These are phyloP conservation scores for Actias luna DNA, from an alignment of 2,888 invertebrate species.

Conservation along the genomic window DNA sequence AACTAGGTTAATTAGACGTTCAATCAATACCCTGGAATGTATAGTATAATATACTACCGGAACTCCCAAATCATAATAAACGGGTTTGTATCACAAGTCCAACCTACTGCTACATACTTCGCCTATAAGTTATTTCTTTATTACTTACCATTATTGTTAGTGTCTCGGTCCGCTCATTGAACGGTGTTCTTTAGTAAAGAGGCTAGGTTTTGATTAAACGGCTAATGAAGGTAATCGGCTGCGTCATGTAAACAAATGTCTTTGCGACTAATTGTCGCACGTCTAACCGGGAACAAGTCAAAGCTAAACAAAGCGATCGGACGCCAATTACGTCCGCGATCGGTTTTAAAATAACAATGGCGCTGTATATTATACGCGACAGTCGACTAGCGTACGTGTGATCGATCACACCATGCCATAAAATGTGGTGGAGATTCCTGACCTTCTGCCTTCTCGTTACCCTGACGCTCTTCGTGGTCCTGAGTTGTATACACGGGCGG, in stretches of 20 bases:
- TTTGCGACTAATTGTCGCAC: slow-evolving; percentile 27
- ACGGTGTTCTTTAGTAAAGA: too few relatives aligned
- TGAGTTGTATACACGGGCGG: slow-evolving; percentile 61
- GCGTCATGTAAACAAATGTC: not conserved
- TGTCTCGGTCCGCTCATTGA: too few relatives aligned
- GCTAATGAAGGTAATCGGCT: too few relatives aligned
- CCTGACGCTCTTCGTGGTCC: slow-evolving; percentile 56
- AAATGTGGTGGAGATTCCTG: slow-evolving; percentile 69
- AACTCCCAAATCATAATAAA: too few relatives aligned
- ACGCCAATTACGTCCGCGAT: slow-evolving; percentile 39
- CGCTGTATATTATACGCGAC: slow-evolving; percentile 21
- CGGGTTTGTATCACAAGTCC: too few relatives aligned
- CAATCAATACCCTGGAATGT: too few relatives aligned
- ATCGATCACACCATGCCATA: slow-evolving; percentile 22
- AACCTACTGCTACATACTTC: too few relatives aligned
- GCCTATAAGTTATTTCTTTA: too few relatives aligned
- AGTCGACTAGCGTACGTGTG: slow-evolving; percentile 5
- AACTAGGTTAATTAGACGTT: too few relatives aligned
- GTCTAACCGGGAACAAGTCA: slow-evolving; percentile 25
- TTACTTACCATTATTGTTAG: too few relatives aligned
- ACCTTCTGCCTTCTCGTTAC: slow-evolving; percentile 65
- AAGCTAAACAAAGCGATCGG: slow-evolving; percentile 45
- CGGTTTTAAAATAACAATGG: slow-evolving; percentile 44
- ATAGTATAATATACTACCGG: too few relatives aligned
- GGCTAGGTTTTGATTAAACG: too few relatives aligned